phyloP scores from a whole-genome alignment of 2,888 invertebrate species.

The Yponomeuta sedellus region DNA sequence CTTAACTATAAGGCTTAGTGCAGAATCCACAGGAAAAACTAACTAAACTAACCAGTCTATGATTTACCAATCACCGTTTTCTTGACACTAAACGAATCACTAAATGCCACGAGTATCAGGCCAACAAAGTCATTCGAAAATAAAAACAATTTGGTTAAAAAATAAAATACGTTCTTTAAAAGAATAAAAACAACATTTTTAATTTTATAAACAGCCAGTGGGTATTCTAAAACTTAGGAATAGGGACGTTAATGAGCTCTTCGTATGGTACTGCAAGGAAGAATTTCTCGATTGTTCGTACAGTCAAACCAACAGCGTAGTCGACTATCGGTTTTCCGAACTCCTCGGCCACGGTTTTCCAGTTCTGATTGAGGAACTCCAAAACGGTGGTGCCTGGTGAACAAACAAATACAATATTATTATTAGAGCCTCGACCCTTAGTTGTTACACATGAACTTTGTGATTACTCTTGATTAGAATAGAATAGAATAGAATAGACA shows the following conservation, averaged over 20 bases:
- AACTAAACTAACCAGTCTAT: no score
- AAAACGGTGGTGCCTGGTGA: constrained; percentile 57
- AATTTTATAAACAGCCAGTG: background rate
- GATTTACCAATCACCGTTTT: no score
- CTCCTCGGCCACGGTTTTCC: constrained; percentile 57
- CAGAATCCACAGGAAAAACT: no score
- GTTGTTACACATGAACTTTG: background rate
- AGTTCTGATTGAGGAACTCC: constrained; percentile 58
- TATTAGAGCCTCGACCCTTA: background rate
- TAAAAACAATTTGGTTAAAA: background rate
- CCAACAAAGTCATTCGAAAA: background rate
- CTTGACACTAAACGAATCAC: no score
- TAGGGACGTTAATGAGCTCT: constrained; percentile 55
- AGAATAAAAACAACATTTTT: background rate
- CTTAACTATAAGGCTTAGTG: no score
- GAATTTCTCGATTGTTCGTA: constrained; percentile 58
- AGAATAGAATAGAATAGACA: no score
- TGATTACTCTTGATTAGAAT: background rate
- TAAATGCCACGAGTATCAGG: no score
- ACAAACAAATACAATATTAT: constrained; percentile 5
- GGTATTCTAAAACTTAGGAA: constrained; percentile 31
- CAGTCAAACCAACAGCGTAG: constrained; percentile 56
- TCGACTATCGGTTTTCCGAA: constrained; percentile 67
- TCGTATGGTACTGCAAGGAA: constrained; percentile 56
- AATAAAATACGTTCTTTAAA: background rate